Percentiles rank a stretch among this genome's conserved stretches.
Evolutionary conservation across 2,888 invertebrate genomes (phyloP).

Genomic region (Lasioglossum malachurum): DNA sequence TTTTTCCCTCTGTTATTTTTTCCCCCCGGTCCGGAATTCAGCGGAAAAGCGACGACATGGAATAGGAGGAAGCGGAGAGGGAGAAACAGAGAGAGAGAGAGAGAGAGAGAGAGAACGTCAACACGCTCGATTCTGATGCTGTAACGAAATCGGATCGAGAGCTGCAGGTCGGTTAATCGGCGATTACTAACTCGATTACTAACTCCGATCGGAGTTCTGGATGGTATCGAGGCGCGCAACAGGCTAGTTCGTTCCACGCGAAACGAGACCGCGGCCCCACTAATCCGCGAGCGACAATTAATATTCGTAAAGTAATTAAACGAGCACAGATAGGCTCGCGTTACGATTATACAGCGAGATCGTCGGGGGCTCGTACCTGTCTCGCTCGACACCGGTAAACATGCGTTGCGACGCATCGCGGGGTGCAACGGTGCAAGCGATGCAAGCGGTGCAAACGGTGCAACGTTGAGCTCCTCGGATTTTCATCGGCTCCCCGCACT

Average conservation of each 20-base stretch:
- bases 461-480: neutral
- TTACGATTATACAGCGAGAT: neutral
- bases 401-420: neutral
- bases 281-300: constrained; percentile 44
- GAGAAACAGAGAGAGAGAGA: neutral
- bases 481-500: neutral
- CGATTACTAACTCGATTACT: neutral
- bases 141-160: constrained; percentile 27
- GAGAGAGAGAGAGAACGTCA: neutral
- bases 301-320: constrained; percentile 54
- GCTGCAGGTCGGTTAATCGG: constrained; percentile 3
- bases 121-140: neutral
- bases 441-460: neutral
- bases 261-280: constrained; percentile 6
- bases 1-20: constrained; percentile 26
- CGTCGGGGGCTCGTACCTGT: neutral
- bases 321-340: constrained; percentile 18
- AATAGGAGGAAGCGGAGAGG: neutral
- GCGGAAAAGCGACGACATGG: neutral
- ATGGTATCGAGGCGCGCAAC: constrained; percentile 46
- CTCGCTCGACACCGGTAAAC: neutral
- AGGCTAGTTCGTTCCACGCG: constrained; percentile 35
- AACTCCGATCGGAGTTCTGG: constrained; percentile 15
- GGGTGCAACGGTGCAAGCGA: neutral
- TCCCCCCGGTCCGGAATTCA: constrained; percentile 12